These are phyloP conservation scores for Cotesia typhae DNA, from an alignment of 1,140 invertebrate species.

Conservation along the genomic window DNA sequence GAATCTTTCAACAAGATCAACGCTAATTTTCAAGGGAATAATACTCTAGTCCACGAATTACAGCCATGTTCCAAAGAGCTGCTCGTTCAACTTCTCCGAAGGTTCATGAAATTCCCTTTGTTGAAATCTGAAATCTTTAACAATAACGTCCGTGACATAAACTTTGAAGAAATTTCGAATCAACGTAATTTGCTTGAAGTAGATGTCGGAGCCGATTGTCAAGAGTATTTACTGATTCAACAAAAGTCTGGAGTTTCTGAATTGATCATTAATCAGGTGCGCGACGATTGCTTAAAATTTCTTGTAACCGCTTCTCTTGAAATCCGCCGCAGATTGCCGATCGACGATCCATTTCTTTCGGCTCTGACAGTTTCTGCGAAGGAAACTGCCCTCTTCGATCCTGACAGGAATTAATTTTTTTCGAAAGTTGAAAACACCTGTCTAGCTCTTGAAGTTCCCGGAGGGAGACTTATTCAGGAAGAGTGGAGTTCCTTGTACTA, in stretches of 20 bases:
- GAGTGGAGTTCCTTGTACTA: background rate
- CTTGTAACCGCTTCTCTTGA: background rate
- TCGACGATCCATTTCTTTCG: background rate
- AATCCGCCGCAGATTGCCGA: background rate
- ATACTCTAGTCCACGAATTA: too few relatives aligned
- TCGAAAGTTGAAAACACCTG: background rate
- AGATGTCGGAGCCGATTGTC: too few relatives aligned
- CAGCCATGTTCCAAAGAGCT: too few relatives aligned
- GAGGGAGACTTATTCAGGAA: background rate
- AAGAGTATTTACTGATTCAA: too few relatives aligned
- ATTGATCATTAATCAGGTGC: background rate
- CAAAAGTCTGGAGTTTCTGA: too few relatives aligned
- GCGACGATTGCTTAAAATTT: background rate
- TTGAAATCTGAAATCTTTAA: too few relatives aligned
- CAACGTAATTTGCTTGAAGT: too few relatives aligned
- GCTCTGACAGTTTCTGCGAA: background rate
- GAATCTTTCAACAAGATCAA: conserved; percentile 1
- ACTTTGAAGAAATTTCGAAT: too few relatives aligned
- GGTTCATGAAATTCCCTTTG: too few relatives aligned
- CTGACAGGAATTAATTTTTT: background rate
- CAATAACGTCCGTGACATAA: too few relatives aligned
- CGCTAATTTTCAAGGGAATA: background rate
- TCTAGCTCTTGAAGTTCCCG: background rate
- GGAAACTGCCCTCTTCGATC: background rate
- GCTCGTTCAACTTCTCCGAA: too few relatives aligned